Evolutionary conservation across 2,797 vertebrate genomes (phyloP), one percentile per base, ranked within the genome.

Genomic region (Sphenodon punctatus): DNA sequence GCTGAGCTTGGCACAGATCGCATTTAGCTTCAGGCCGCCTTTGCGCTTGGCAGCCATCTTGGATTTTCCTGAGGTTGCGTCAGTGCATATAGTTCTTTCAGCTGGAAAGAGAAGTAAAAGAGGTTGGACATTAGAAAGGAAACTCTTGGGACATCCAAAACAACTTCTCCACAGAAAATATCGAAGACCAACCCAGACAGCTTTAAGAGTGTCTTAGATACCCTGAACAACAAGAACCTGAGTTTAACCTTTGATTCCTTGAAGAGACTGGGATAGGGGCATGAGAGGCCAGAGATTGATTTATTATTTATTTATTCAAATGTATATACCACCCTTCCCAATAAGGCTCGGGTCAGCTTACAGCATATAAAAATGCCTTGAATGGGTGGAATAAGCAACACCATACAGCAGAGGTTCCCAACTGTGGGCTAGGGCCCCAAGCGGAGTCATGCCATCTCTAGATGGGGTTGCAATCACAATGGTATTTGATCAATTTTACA

Each of bases 1-100:
- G 96, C 98, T 99, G 93, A 99, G 97, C 97, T 99, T 99, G 97
- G 98, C 99, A 94, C 99, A 99, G 97, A 99, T 99, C 88, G 98
- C 98, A 1, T 99, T 99, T 73, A 99, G 97, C 95, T 99, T 99
- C 97, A 99, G 97, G 97, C 99, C 99, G 93, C 99, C 98, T 97
- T 99, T 99, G 95, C 99, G 98, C 96, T 99, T 99, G 97, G 98
- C 97, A 93, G 99, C 99, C 99, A 99, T 99, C 55, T 98, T 96
- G 96, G 97, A 95, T 97, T 98, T 99, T 97, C 98, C 97, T 97
- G 98, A 96, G 96, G 97, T 97, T 92, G 96, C 95, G 97, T 99
- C 98, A 95, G 97, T 97, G 97, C 98, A 98, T 98, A 98, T 97
- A 97, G 97, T 97, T 97, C 98, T 98, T 98, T 99, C 98, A 98